A percentile compares a stretch with the other conserved stretches of the same genome.
Evolutionary conservation across 2,888 invertebrate species (phyloP).

Genomic region (Hedya salicella): DNA sequence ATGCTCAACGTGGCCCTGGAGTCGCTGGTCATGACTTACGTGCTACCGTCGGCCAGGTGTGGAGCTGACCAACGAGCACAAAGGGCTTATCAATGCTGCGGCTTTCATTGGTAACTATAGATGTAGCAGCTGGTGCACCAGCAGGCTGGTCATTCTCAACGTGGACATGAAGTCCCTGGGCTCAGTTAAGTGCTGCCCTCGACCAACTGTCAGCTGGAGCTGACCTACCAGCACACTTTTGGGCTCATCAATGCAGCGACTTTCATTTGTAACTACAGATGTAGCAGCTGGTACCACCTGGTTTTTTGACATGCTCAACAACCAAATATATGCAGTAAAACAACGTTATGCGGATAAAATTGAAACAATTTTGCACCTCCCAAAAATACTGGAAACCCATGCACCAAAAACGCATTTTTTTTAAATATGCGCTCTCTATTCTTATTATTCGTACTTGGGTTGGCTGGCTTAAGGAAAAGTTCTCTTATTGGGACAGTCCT

Average conservation of each 20-base stretch:
- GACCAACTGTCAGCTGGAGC: conserved; percentile 87
- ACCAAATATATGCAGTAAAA: too few species aligned
- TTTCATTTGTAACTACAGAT: conserved; percentile 24
- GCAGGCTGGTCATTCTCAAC: conserved; percentile 87
- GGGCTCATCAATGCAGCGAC: conserved; percentile 87
- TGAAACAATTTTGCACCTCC: too few species aligned
- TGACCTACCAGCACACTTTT: conserved; percentile 86
- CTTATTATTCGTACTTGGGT: too few species aligned
- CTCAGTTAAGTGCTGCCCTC: conserved; percentile 87
- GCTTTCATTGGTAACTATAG: conserved; percentile 56
- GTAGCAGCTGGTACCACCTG: conserved; percentile 74
- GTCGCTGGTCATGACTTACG: conserved; percentile 87
- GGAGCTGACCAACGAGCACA: conserved; percentile 81
- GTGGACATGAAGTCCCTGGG: conserved; percentile 88
- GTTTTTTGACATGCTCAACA: conserved; percentile 85
- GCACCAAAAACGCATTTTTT: too few species aligned
- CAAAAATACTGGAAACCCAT: too few species aligned
- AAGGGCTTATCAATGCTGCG: conserved; percentile 87
- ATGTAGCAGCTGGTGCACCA: conserved; percentile 64
- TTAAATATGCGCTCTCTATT: too few species aligned
- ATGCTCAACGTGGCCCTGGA: conserved; percentile 88
- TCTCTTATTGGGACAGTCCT: too few species aligned
- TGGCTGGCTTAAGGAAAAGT: too few species aligned
- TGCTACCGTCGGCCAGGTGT: conserved; percentile 87
- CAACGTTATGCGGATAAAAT: too few species aligned